A percentile compares a stretch with the other conserved stretches of the same genome.
Evolutionary conservation across 2,113 vertebrate species (phyloP).

Genomic region (Urocolius indicus): DNA sequence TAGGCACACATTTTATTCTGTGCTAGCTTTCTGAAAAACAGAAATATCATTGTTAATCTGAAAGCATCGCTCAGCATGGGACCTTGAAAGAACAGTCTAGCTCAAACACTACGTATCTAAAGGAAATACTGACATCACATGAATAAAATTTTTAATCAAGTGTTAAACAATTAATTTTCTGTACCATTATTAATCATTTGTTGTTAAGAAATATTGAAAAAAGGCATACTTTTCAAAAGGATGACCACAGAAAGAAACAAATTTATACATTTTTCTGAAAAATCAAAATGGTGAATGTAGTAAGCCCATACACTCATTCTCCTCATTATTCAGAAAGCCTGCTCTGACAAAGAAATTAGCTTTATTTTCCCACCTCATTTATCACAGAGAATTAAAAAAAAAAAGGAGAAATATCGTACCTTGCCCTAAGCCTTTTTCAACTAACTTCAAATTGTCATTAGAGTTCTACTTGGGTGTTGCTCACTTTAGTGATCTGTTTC

Average conservation of each 20-base stretch:
- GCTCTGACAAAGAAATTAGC: constrained; percentile 60
- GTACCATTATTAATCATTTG: neutral
- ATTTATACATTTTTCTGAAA: neutral
- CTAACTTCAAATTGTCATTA: constrained; percentile 46
- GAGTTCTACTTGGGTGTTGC: neutral
- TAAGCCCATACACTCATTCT: neutral
- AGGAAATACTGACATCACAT: neutral
- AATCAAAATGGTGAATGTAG: neutral
- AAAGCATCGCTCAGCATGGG: neutral
- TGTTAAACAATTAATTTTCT: neutral
- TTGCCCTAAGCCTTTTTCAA: constrained; percentile 49
- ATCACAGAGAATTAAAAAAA: constrained; percentile 25
- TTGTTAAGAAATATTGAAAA: neutral
- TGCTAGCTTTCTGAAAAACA: neutral
- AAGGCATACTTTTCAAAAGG: neutral
- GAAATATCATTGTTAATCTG: neutral
- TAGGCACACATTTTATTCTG: neutral
- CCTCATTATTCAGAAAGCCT: constrained; percentile 23
- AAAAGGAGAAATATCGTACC: neutral
- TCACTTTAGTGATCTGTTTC: constrained; percentile 33
- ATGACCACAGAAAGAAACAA: neutral
- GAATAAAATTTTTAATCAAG: neutral
- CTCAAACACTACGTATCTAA: neutral
- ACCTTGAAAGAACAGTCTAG: neutral
- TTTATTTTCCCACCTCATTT: constrained; percentile 65